A percentile compares a stretch with the other conserved stretches of the same genome.
Conservation (phyloP, 2,888 invertebrate genomes). For the Heteropelma amictum region DNA sequence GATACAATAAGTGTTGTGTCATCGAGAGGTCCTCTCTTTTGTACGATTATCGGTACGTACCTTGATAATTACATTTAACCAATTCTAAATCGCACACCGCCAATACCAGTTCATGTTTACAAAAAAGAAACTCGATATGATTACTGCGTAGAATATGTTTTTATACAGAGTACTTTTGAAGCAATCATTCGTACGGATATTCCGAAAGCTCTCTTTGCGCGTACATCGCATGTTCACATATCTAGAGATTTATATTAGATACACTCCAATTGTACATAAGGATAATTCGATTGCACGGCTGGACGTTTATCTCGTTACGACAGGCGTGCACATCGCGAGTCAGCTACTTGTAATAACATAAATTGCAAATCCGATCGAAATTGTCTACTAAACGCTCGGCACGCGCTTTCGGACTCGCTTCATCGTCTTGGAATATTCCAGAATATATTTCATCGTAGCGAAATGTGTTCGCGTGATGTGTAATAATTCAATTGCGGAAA, state of each 20-base stretch:
- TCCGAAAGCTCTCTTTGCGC: background rate
- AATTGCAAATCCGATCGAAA: constrained; percentile 5
- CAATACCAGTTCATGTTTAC: no score
- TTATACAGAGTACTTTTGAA: constrained; percentile 7
- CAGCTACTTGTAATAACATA: constrained; percentile 13
- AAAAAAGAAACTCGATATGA: no score
- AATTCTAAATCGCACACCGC: no score
- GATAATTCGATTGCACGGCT: background rate
- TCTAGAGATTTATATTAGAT: no score
- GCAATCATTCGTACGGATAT: background rate
- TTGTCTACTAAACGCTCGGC: background rate
- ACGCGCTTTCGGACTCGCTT: background rate
- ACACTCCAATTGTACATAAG: no score
- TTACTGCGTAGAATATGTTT: background rate
- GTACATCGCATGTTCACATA: no score
- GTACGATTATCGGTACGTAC: no score
- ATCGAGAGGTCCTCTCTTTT: no score
- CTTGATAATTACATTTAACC: no score
- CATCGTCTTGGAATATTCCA: background rate
- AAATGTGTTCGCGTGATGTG: background rate
- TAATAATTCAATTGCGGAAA: constrained; percentile 48
- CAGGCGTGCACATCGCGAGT: background rate
- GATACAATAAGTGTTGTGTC: no score
- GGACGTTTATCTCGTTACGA: constrained; percentile 13
- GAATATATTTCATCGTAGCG: constrained; percentile 6